A percentile compares a stretch with the other conserved stretches of the same genome.
Conservation (phyloP, 1,140 invertebrate genomes). For the Apis florea region DNA sequence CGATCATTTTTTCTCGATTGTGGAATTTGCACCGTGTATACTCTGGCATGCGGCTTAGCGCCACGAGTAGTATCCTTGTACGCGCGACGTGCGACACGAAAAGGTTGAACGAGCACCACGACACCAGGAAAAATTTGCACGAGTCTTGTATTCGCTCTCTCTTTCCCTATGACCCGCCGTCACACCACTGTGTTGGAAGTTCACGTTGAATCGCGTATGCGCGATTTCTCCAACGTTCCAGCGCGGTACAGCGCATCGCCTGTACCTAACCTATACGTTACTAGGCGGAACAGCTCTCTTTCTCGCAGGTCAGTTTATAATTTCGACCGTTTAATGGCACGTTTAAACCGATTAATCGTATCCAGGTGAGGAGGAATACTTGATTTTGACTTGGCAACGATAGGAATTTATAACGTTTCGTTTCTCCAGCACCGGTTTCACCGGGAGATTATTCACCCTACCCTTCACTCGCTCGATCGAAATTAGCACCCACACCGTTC, state of each 20-base stretch:
- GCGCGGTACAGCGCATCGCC: too few species aligned
- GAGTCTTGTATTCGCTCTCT: slow-evolving; percentile 45
- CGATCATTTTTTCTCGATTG: background rate
- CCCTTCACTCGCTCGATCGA: slow-evolving; percentile 24
- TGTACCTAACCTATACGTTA: too few species aligned
- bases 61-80: slow-evolving; percentile 36
- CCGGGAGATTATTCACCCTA: slow-evolving; percentile 18
- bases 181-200: slow-evolving; percentile 26
- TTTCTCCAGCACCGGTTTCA: slow-evolving; percentile 10
- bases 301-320: too few species aligned
- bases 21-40: slow-evolving; percentile 22
- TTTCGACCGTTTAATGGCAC: background rate
- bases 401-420: slow-evolving; percentile 7
- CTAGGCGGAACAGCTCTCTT: too few species aligned
- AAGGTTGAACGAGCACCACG: slow-evolving; percentile 44
- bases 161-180: slow-evolving; percentile 34
- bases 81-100: slow-evolving; percentile 33
- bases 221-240: slow-evolving; percentile 33
- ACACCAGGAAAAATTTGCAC: slow-evolving; percentile 55
- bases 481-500: slow-evolving; percentile 38
- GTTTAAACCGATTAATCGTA: background rate
- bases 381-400: background rate
- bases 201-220: slow-evolving; percentile 34
- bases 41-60: background rate
- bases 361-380: background rate